Evolutionary conservation across 2,113 vertebrate genomes (phyloP), one percentile per base, ranked within the genome.

Genomic region (Lucifuga dentata): DNA sequence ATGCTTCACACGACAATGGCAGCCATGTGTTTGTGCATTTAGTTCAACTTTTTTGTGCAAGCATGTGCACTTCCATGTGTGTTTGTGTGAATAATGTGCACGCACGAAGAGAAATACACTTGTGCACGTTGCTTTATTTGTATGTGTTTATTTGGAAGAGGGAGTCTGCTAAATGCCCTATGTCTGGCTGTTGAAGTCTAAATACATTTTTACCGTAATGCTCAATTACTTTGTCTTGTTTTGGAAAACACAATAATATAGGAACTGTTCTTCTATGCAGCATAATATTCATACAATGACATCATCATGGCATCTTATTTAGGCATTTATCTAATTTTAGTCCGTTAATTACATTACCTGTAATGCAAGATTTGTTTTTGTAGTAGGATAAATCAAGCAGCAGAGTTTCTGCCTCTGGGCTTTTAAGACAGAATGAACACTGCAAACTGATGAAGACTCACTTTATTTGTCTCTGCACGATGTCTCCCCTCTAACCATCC

Each of bases 141-240:
- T 46, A 9, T 24, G 32, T n/a, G n/a, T n/a, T n/a, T n/a, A n/a
- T 33, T 43, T 38, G 32, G 9, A 20, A 21, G 48, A 12, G 2
- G 8, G 10, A 3, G 20, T 16, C 19, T 1, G 1, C 3, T 23
- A 46, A 60, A 46, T 59, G 11, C 17, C 19, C 16, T 5, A 20
- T 43, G 21, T 50, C 24, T 46, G 56, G 13, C 29, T 52, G 16
- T 24, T 39, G 16, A 65, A 64, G 36, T n/a, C 0, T 29, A 23
- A 67, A 59, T 24, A 36, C 41, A 32, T 66, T 33, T 9, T 39
- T 52, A 40, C 68, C 46, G 59, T 53, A 21, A 21, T 41, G 7
- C 24, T 35, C 56, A 69, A 66, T 57, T 48, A 12, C 13, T 51
- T 57, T 60, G n/a, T 56, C 20, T 56, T 26, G 26, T 32, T 41